Conservation (phyloP, 2,797 vertebrate genomes). For the Characodon lateralis region DNA sequence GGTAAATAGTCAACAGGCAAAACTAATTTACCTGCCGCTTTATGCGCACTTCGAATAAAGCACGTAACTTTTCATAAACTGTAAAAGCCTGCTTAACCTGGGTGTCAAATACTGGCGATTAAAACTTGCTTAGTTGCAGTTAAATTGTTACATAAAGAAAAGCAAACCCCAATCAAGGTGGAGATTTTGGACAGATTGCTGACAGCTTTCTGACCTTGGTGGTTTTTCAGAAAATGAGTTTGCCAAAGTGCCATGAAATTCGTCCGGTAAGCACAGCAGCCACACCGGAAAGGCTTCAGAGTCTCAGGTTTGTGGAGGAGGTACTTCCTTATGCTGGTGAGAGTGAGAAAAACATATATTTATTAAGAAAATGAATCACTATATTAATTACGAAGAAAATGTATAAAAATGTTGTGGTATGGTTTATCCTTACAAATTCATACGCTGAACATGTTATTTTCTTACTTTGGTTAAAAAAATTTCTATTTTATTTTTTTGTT, state of each 20-base stretch:
- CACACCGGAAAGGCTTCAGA: constrained; percentile 57
- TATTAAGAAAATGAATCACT: not conserved
- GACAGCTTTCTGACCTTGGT: constrained; percentile 56
- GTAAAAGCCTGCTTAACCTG: not conserved
- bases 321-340: constrained; percentile 60
- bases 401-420: not conserved
- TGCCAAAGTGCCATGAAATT: constrained; percentile 56
- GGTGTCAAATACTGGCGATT: not conserved
- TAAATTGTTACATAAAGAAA: not conserved
- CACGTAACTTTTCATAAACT: too few relatives aligned
- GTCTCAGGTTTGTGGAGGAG: constrained; percentile 54
- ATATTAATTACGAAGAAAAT: not conserved
- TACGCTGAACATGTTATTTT: not conserved
- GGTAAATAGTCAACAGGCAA: too few relatives aligned
- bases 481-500: too few relatives aligned
- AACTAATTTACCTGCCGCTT: too few relatives aligned
- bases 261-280: constrained; percentile 64
- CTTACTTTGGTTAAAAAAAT: not conserved
- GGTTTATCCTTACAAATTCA: not conserved
- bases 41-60: too few relatives aligned
- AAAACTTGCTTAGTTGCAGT: not conserved
- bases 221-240: constrained; percentile 65
- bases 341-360: not conserved
- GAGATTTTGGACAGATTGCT: not conserved
- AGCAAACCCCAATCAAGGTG: not conserved